Evolutionary conservation across 53 echinoderm and acorn worm genomes (phyloP).

Genomic region (Zoroaster sp.): DNA sequence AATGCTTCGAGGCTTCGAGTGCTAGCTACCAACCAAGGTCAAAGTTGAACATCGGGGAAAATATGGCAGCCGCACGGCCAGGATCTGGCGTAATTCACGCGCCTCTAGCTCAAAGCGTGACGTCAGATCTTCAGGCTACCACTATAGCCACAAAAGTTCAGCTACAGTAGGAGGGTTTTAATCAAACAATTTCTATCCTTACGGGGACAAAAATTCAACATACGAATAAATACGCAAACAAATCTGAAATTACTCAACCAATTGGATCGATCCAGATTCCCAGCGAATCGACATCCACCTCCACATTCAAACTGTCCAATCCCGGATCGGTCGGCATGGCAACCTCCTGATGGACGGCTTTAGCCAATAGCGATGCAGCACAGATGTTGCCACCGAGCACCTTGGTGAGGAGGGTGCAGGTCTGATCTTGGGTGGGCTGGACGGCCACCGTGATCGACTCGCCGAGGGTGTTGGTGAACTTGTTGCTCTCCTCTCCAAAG

Average conservation of each 20-base stretch:
- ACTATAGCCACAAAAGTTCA: too few relatives aligned
- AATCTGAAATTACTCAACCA: too few relatives aligned
- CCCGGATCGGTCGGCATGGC: conserved; percentile 7
- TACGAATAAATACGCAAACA: background rate
- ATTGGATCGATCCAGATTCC: conserved; percentile 99
- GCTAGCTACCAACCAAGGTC: too few relatives aligned
- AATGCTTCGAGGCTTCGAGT: too few relatives aligned
- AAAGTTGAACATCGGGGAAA: too few relatives aligned
- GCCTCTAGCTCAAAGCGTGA: too few relatives aligned
- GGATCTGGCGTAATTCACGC: too few relatives aligned
- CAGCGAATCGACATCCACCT: conserved; percentile 65
- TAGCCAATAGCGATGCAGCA: conserved; percentile 79
- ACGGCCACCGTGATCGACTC: conserved; percentile 81
- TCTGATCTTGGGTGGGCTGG: conserved; percentile 63
- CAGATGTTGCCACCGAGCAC: conserved; percentile 75
- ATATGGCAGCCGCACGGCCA: too few relatives aligned
- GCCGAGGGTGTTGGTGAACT: conserved; percentile 91
- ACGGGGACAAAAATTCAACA: too few relatives aligned
- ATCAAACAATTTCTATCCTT: too few relatives aligned
- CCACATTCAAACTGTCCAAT: conserved; percentile 49
- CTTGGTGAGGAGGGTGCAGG: conserved; percentile 74
- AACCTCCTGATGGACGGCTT: conserved; percentile 63
- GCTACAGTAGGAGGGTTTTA: too few relatives aligned
- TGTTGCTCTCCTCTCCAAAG: conserved; percentile 94
- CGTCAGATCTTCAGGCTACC: too few relatives aligned